Conservation (phyloP, 1,140 invertebrate genomes). For the Diorhabda sublineata region DNA sequence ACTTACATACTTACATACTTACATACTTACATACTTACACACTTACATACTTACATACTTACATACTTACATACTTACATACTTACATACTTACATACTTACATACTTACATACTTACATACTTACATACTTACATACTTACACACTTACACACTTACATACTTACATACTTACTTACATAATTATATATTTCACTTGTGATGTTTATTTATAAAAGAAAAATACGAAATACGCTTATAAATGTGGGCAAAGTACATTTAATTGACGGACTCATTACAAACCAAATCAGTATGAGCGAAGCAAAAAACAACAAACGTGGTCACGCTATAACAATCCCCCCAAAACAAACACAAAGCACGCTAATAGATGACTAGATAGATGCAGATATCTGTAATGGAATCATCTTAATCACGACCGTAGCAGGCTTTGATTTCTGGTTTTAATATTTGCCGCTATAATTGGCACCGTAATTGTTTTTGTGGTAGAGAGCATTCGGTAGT, state of each 20-base stretch:
- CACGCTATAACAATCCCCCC: slow-evolving; percentile 20
- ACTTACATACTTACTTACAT: background rate
- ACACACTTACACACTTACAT: background rate
- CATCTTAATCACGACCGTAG: slow-evolving; percentile 36
- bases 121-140: background rate
- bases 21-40: background rate
- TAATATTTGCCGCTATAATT: slow-evolving; percentile 36
- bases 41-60: background rate
- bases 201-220: background rate
- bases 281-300: background rate
- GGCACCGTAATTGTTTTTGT: slow-evolving; percentile 36
- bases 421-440: slow-evolving; percentile 38
- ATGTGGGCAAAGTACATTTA: no score
- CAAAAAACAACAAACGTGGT: slow-evolving; percentile 24
- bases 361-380: slow-evolving; percentile 38
- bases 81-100: background rate
- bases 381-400: slow-evolving; percentile 32
- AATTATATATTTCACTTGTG: background rate
- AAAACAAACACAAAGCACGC: slow-evolving; percentile 26
- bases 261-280: no score
- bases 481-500: slow-evolving; percentile 24
- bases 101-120: background rate
- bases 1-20: background rate
- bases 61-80: background rate
- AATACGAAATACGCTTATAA: no score